Evolutionary conservation across 2,797 vertebrate species (phyloP).

Genomic region (Morus bassanus): DNA sequence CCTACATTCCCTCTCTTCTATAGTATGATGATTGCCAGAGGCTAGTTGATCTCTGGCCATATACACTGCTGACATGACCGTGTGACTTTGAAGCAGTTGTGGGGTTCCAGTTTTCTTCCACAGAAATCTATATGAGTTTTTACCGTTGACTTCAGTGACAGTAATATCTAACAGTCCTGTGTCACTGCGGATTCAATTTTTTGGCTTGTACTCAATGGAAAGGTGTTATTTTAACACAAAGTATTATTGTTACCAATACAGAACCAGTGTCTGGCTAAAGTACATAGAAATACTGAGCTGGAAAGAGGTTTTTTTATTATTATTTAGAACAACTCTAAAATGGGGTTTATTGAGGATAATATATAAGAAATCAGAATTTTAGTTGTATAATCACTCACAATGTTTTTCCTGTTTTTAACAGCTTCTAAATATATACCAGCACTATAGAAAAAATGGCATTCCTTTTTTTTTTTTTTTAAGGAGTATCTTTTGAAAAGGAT

Average conservation of each 20-base stretch:
- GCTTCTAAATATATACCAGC: not conserved
- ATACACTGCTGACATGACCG: not conserved
- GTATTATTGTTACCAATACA: not conserved
- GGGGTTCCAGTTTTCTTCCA: not conserved
- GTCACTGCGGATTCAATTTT: not conserved
- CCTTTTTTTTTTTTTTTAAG: not conserved
- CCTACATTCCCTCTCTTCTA: not conserved
- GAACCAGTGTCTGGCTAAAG: not conserved
- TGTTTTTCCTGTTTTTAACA: constrained; percentile 12
- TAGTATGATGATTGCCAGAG: not conserved
- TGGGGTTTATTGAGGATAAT: not conserved
- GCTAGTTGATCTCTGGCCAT: not conserved
- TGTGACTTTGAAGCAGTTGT: not conserved
- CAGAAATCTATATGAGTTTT: not conserved
- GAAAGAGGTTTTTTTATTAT: not conserved
- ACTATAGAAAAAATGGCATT: not conserved
- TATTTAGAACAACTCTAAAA: not conserved
- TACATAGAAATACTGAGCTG: not conserved
- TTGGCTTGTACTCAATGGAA: not conserved
- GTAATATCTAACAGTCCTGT: not conserved
- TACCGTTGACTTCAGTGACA: not conserved
- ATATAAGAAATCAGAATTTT: not conserved
- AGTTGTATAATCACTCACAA: not conserved
- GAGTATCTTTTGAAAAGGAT: not conserved
- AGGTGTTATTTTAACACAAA: not conserved